phyloP scores from a whole-genome alignment of 2,113 vertebrate species.

The Hemibagrus wyckioides region DNA sequence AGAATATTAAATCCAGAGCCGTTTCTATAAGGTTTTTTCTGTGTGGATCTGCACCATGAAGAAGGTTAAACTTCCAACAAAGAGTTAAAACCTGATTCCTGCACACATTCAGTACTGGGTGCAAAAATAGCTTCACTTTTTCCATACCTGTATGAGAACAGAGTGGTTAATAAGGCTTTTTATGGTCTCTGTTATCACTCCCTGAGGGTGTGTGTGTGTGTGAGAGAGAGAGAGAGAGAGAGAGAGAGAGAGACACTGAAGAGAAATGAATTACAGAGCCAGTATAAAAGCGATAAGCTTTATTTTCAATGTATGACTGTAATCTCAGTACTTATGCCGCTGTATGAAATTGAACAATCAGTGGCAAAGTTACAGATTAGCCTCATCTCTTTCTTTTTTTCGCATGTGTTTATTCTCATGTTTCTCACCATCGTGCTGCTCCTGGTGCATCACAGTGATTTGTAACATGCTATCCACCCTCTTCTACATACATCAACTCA shows the following conservation, averaged over 20 bases:
- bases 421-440: neutral
- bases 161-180: constrained; percentile 22
- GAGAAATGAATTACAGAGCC: constrained; percentile 8
- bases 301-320: neutral
- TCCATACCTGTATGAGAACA: constrained; percentile 2
- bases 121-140: neutral
- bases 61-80: neutral
- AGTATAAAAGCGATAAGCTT: neutral
- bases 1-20: neutral
- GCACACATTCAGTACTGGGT: neutral
- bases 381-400: neutral
- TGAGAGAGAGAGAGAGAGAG: neutral
- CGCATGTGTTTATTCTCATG: neutral
- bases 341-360: neutral
- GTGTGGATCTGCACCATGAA: neutral
- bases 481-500: neutral
- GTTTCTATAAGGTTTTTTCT: neutral
- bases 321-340: neutral
- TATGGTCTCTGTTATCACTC: constrained; percentile 11
- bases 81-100: neutral
- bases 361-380: neutral
- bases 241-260: neutral
- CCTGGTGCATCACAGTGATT: neutral
- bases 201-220: neutral
- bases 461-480: neutral